Conservation (phyloP, 2,113 vertebrate genomes). For the Oncorhynchus tshawytscha region DNA sequence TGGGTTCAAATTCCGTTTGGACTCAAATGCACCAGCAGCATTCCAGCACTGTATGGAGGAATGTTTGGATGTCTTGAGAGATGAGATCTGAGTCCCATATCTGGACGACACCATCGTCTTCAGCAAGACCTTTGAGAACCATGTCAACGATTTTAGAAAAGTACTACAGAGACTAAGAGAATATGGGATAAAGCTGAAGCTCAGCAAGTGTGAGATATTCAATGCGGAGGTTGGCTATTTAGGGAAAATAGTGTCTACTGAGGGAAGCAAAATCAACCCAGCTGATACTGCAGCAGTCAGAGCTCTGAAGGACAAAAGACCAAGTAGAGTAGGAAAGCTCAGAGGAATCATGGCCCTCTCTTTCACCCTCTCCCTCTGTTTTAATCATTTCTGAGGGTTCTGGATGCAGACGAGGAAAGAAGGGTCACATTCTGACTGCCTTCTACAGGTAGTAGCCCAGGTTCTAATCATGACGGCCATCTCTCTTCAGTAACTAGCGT, state of each 20-base stretch:
- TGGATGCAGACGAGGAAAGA: slow-evolving; percentile 6
- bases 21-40: no score
- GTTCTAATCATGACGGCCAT: slow-evolving; percentile 39
- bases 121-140: no score
- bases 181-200: slow-evolving; percentile 4
- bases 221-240: background rate
- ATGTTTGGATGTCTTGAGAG: no score
- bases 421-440: background rate
- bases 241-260: background rate
- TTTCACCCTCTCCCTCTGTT: slow-evolving; percentile 5
- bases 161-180: background rate
- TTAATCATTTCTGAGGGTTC: slow-evolving; percentile 20
- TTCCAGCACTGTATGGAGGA: no score
- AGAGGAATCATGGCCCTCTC: slow-evolving; percentile 8
- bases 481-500: slow-evolving; percentile 26
- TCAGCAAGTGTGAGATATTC: background rate
- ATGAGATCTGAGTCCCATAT: no score
- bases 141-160: no score
- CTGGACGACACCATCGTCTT: no score
- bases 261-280: slow-evolving; percentile 1
- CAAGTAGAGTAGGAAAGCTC: background rate
- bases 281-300: background rate
- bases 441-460: background rate
- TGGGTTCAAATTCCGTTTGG: no score
- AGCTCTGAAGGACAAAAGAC: background rate